Conservation (phyloP, 2,888 invertebrate species). For the Hecatera dysodea region DNA sequence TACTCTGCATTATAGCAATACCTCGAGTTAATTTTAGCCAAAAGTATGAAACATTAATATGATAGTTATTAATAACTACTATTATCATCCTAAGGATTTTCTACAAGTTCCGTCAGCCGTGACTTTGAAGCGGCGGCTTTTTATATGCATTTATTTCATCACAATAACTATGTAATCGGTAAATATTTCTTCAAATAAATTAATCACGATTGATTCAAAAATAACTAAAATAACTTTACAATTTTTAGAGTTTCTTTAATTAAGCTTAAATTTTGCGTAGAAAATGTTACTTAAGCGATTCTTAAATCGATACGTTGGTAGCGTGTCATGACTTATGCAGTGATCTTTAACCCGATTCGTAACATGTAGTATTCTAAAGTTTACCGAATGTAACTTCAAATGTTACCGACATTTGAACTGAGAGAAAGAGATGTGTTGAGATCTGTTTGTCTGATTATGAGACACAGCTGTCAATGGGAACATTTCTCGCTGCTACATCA, state of each 20-base stretch:
- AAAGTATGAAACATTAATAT: background rate
- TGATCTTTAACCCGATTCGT: conserved; percentile 52
- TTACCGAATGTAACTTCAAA: conserved; percentile 50
- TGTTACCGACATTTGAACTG: conserved; percentile 47
- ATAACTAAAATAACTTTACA: background rate
- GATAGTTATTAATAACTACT: conserved; percentile 20
- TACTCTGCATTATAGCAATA: background rate
- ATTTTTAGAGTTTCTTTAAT: background rate
- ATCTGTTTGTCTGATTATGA: conserved; percentile 41
- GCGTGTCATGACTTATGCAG: conserved; percentile 35
- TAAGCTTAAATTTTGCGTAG: background rate
- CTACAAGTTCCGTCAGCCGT: conserved; percentile 36
- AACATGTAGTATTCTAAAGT: conserved; percentile 45
- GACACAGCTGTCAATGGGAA: conserved; percentile 19
- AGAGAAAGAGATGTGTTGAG: conserved; percentile 52
- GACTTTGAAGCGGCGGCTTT: conserved; percentile 44
- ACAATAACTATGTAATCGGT: conserved; percentile 6
- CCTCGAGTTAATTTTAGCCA: background rate
- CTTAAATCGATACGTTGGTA: conserved; percentile 24
- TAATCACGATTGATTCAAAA: conserved; percentile 14
- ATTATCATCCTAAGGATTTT: conserved; percentile 32
- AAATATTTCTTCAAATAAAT: conserved; percentile 15
- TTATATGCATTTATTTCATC: conserved; percentile 7
- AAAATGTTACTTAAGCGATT: conserved; percentile 24
- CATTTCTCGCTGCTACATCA: conserved; percentile 18